Conservation (phyloP, 2,113 vertebrate genomes). For the Lates calcarifer region DNA sequence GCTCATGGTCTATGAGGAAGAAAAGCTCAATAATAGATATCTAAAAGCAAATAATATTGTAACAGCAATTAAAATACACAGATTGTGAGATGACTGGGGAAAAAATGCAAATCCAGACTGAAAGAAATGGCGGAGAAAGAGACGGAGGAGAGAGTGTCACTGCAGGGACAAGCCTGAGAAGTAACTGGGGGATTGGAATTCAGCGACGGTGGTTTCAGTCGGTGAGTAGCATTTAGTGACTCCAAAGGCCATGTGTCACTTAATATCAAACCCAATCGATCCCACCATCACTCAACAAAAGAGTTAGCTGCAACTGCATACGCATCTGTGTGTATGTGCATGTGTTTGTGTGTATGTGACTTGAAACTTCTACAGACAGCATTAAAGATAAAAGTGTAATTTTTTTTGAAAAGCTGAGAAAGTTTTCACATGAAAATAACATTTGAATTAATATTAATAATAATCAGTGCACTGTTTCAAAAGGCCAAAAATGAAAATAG, state of each 20-base stretch:
- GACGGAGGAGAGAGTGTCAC: slow-evolving; percentile 49
- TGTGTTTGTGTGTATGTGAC: slow-evolving; percentile 5
- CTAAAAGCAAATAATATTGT: slow-evolving; percentile 32
- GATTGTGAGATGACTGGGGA: slow-evolving; percentile 9
- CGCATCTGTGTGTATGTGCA: slow-evolving; percentile 5
- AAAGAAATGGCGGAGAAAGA: slow-evolving; percentile 48
- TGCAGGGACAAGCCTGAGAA: slow-evolving; percentile 52
- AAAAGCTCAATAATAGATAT: neutral
- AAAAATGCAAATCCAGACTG: slow-evolving; percentile 47
- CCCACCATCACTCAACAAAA: slow-evolving; percentile 61
- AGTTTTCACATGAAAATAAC: neutral
- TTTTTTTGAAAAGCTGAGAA: neutral
- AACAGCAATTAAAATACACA: slow-evolving; percentile 34
- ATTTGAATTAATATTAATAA: slow-evolving; percentile 1
- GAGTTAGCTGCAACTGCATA: slow-evolving; percentile 41
- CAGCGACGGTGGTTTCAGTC: slow-evolving; percentile 63
- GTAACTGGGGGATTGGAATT: slow-evolving; percentile 69
- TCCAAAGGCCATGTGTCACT: slow-evolving; percentile 83
- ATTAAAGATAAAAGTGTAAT: neutral
- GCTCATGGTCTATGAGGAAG: slow-evolving; percentile 3
- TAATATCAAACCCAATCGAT: slow-evolving; percentile 82
- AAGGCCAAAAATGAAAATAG: neutral
- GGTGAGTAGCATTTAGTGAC: slow-evolving; percentile 78
- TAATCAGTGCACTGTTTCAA: neutral
- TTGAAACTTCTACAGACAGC: slow-evolving; percentile 14